Percentiles rank a stretch among this genome's conserved stretches.
These are phyloP conservation scores for Perizoma affinitatum DNA, from an alignment of 2,888 invertebrate genomes.

Conservation along the genomic window DNA sequence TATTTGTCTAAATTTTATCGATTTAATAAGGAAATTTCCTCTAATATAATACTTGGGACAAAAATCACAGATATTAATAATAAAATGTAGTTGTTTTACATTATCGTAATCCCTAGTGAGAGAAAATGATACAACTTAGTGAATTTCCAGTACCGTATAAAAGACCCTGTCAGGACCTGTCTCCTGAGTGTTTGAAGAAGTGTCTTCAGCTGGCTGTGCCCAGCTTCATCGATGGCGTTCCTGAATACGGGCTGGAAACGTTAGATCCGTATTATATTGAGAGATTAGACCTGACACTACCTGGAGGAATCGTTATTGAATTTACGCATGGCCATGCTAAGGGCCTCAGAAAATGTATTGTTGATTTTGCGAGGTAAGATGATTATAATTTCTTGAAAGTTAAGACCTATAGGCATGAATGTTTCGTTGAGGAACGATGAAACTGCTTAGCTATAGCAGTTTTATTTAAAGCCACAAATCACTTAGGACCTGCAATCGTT, in stretches of 20 bases:
- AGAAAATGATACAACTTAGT: no score
- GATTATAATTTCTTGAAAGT: background rate
- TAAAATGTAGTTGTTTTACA: no score
- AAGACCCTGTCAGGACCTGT: conserved; percentile 48
- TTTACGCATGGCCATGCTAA: conserved; percentile 52
- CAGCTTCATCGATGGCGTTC: conserved; percentile 50
- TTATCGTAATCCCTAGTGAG: no score
- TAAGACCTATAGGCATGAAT: no score
- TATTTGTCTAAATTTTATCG: no score
- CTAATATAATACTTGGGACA: no score
- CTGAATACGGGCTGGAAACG: conserved; percentile 50
- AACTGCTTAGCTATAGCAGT: no score
- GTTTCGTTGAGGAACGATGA: no score
- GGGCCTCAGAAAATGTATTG: conserved; percentile 57
- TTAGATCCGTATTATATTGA: conserved; percentile 59
- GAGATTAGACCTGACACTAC: conserved; percentile 49
- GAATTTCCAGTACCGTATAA: conserved; percentile 22
- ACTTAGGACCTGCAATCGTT: no score
- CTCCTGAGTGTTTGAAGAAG: conserved; percentile 51
- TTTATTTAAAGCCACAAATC: no score
- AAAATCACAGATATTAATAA: no score
- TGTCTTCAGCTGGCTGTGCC: conserved; percentile 51
- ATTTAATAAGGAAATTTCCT: no score
- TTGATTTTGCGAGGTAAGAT: conserved; percentile 57
- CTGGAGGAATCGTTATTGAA: conserved; percentile 52